These are phyloP conservation scores for Muscicapa striata DNA, from an alignment of 2,797 vertebrate genomes.

Conservation along the genomic window DNA sequence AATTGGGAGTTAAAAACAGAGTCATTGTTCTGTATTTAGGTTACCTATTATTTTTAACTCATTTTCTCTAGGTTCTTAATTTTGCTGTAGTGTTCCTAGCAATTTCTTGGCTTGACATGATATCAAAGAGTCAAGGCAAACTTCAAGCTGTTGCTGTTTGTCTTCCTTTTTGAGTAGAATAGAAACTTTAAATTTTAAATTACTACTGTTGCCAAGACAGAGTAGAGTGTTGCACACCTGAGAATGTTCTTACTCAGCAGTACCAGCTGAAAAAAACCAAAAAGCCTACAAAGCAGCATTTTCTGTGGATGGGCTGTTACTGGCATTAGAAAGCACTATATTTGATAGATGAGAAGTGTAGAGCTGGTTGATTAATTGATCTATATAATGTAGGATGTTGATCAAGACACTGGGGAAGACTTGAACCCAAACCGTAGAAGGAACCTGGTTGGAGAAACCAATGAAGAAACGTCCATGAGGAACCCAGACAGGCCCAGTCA, in stretches of 20 bases:
- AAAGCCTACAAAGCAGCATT: background rate
- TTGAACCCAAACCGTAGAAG: slow-evolving; percentile 93
- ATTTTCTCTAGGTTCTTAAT: background rate
- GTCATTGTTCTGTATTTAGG: background rate
- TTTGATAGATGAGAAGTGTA: background rate
- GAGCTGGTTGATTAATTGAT: background rate
- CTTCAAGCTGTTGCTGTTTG: background rate
- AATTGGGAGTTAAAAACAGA: background rate
- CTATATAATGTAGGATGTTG: slow-evolving; percentile 85
- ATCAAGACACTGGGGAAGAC: slow-evolving; percentile 97
- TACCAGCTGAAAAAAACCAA: background rate
- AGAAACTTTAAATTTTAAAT: background rate
- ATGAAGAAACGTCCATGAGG: slow-evolving; percentile 90
- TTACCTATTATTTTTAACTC: background rate
- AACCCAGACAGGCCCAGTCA: slow-evolving; percentile 95
- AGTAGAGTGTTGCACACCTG: background rate
- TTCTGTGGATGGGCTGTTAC: background rate
- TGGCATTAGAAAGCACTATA: background rate
- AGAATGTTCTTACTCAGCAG: background rate
- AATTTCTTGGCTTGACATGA: background rate
- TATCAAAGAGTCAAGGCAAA: background rate
- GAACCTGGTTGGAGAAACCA: slow-evolving; percentile 86
- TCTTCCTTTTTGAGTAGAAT: background rate
- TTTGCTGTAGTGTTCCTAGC: background rate
- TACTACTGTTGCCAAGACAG: background rate